Evolutionary conservation across 2,113 vertebrate species (phyloP).

Genomic region (Phycodurus eques): DNA sequence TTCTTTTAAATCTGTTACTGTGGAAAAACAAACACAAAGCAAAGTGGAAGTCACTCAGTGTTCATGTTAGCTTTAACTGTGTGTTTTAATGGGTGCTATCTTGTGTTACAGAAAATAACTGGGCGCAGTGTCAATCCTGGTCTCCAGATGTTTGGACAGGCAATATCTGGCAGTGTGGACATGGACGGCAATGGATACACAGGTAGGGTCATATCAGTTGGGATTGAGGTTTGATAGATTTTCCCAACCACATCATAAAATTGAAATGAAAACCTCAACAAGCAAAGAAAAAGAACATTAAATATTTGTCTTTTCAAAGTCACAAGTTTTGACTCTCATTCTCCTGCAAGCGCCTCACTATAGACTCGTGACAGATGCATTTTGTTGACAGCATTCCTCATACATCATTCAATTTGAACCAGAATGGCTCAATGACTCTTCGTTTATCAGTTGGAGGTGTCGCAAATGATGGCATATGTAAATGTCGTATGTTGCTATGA

Average conservation of each 20-base stretch:
- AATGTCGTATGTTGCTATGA: neutral
- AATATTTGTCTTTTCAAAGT: slow-evolving; percentile 24
- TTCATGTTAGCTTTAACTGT: slow-evolving; percentile 14
- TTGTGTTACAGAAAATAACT: slow-evolving; percentile 81
- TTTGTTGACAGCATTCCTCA: slow-evolving; percentile 73
- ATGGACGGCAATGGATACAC: slow-evolving; percentile 96
- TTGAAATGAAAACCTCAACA: slow-evolving; percentile 10
- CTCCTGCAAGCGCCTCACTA: slow-evolving; percentile 12
- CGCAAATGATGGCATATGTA: slow-evolving; percentile 7
- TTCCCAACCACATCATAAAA: neutral
- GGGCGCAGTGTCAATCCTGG: slow-evolving; percentile 80
- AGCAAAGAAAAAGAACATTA: slow-evolving; percentile 1
- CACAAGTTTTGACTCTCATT: slow-evolving; percentile 19
- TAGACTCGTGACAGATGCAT: slow-evolving; percentile 59
- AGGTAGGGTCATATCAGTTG: slow-evolving; percentile 72
- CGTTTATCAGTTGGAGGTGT: slow-evolving; percentile 50
- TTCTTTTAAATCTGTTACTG: slow-evolving; percentile 7
- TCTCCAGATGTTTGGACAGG: slow-evolving; percentile 95
- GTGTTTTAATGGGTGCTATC: slow-evolving; percentile 42
- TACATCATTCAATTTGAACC: slow-evolving; percentile 41
- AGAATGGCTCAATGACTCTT: slow-evolving; percentile 28
- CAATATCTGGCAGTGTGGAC: slow-evolving; percentile 92
- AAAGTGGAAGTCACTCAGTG: slow-evolving; percentile 2
- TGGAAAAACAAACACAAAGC: slow-evolving; percentile 32
- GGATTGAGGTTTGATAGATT: neutral